These are phyloP conservation scores for Lipophrys pholis DNA, from an alignment of 2,113 vertebrate genomes.

Conservation along the genomic window DNA sequence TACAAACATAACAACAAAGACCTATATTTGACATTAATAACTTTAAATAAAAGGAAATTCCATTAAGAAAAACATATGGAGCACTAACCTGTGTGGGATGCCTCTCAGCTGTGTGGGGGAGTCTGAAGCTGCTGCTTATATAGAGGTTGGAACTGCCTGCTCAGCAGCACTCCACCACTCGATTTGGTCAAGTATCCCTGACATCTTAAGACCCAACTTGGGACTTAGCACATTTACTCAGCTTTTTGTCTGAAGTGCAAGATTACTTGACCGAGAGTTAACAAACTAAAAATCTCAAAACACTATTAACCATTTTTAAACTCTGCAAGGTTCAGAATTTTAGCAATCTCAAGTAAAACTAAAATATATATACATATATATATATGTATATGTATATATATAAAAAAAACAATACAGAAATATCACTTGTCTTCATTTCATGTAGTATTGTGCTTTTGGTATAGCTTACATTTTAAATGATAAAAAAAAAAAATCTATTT, in stretches of 20 bases:
- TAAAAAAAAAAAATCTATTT: not conserved
- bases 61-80: conserved; percentile 19
- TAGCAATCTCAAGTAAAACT: too few species aligned
- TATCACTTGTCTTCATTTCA: too few species aligned
- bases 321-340: too few species aligned
- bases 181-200: conserved; percentile 73
- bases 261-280: not conserved
- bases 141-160: conserved; percentile 50
- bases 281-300: too few species aligned
- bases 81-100: conserved; percentile 68
- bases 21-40: not conserved
- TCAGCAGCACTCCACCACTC: conserved; percentile 60
- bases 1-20: conserved; percentile 1
- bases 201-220: conserved; percentile 50
- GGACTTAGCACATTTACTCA: conserved; percentile 24
- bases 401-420: too few species aligned
- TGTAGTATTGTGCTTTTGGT: too few species aligned
- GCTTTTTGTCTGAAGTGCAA: conserved; percentile 25
- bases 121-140: conserved; percentile 63
- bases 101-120: conserved; percentile 54
- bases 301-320: too few species aligned
- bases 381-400: too few species aligned
- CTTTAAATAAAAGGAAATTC: conserved; percentile 8
- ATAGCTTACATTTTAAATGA: not conserved
- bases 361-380: too few species aligned